phyloP scores from a whole-genome alignment of 2,888 invertebrate genomes.

The Morpho deidamia region DNA sequence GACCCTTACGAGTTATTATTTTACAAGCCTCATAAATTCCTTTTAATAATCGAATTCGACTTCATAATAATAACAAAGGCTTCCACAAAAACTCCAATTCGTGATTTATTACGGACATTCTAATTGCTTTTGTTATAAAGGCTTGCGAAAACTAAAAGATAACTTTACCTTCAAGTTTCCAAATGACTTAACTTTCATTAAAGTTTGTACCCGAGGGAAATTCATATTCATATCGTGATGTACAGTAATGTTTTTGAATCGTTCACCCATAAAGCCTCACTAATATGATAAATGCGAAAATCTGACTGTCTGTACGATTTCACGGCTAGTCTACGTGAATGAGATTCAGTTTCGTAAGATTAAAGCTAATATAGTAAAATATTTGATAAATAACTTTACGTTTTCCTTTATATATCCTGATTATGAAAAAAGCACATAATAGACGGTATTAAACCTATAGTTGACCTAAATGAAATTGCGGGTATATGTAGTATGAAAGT shows the following conservation, averaged over 20 bases:
- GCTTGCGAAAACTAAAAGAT: conserved; percentile 9
- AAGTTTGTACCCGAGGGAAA: conserved; percentile 12
- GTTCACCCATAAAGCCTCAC: neutral
- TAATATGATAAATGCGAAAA: too few relatives aligned
- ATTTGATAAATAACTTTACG: too few relatives aligned
- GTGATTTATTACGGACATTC: conserved; percentile 1
- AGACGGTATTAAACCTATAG: too few relatives aligned
- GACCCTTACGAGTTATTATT: neutral
- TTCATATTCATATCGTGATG: conserved; percentile 10
- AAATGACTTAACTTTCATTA: conserved; percentile 10
- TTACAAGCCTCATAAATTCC: neutral
- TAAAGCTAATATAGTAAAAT: too few relatives aligned
- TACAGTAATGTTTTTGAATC: neutral
- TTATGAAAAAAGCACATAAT: too few relatives aligned
- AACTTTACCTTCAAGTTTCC: conserved; percentile 5
- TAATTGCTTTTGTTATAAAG: conserved; percentile 10
- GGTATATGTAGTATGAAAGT: too few relatives aligned
- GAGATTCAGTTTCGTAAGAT: too few relatives aligned
- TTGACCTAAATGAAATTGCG: too few relatives aligned
- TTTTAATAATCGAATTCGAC: neutral
- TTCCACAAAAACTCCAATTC: neutral
- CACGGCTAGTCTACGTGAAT: too few relatives aligned
- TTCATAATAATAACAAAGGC: neutral
- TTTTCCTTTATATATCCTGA: too few relatives aligned
- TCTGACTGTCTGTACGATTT: too few relatives aligned